Evolutionary conservation across 92 coral and sea anemone species (phyloP).

Genomic region (Epizoanthus illoricatus): DNA sequence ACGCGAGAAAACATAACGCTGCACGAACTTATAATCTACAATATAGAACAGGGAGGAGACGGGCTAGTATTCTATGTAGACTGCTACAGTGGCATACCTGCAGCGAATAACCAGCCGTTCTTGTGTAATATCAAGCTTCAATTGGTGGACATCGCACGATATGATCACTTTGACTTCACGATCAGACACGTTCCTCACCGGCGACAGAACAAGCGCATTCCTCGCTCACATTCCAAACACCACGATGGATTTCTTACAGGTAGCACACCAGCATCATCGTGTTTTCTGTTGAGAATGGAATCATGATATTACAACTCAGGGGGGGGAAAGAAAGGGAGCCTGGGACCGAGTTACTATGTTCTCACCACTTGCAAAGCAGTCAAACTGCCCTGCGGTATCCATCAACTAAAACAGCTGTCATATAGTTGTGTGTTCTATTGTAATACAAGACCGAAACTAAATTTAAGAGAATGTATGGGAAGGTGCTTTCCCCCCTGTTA

Average conservation of each 20-base stretch:
- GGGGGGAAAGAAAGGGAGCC: too few relatives aligned
- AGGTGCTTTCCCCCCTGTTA: too few relatives aligned
- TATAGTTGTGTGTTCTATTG: too few relatives aligned
- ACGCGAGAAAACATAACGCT: not conserved
- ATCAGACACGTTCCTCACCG: slow-evolving; percentile 60
- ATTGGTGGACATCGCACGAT: slow-evolving; percentile 68
- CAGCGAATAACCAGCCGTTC: slow-evolving; percentile 43
- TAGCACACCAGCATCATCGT: slow-evolving; percentile 2
- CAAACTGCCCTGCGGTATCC: too few relatives aligned
- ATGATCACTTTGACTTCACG: slow-evolving; percentile 73
- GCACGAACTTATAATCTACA: slow-evolving; percentile 11
- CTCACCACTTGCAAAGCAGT: too few relatives aligned
- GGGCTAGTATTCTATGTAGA: slow-evolving; percentile 51
- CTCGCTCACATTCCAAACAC: slow-evolving; percentile 70
- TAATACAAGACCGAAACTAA: too few relatives aligned
- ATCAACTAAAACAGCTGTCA: too few relatives aligned
- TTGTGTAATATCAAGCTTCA: slow-evolving; percentile 46
- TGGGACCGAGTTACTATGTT: too few relatives aligned
- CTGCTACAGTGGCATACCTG: slow-evolving; percentile 61
- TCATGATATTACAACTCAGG: too few relatives aligned
- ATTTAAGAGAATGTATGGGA: too few relatives aligned
- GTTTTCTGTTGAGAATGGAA: not conserved
- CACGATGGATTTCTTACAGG: slow-evolving; percentile 83
- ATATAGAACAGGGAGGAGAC: slow-evolving; percentile 19
- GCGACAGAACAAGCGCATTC: slow-evolving; percentile 57